A percentile compares a stretch with the other conserved stretches of the same genome.
phyloP scores from a whole-genome alignment of 2,888 invertebrate species.

The Drosophila engyochracea region DNA sequence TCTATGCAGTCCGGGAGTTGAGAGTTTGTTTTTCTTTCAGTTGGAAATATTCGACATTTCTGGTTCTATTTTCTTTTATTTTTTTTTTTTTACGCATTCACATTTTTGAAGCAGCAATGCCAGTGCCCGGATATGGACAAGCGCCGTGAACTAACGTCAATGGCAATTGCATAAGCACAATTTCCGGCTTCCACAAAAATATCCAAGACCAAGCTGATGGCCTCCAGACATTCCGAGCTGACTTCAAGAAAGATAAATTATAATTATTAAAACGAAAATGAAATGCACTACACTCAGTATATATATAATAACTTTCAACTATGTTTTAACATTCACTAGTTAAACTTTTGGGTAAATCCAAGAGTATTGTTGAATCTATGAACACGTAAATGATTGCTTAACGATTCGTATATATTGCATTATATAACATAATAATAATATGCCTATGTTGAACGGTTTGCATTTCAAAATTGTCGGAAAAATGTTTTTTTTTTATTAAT shows the following conservation, averaged over 20 bases:
- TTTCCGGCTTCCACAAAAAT: conserved; percentile 63
- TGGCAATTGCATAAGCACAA: conserved; percentile 74
- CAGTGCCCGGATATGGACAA: conserved; percentile 43
- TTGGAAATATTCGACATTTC: conserved; percentile 42
- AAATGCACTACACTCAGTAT: background rate
- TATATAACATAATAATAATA: background rate
- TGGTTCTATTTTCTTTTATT: conserved; percentile 1
- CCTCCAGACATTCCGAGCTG: background rate
- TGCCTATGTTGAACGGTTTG: background rate
- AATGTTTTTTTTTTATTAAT: background rate
- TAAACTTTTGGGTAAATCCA: background rate
- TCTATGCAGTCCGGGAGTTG: conserved; percentile 42
- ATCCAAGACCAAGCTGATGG: conserved; percentile 3
- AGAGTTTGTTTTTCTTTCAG: conserved; percentile 25
- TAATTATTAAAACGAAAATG: background rate
- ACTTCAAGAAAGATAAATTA: background rate
- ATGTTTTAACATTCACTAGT: background rate
- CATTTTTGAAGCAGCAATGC: conserved; percentile 29
- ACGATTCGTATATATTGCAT: background rate
- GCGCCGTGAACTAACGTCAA: conserved; percentile 44
- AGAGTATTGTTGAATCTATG: background rate
- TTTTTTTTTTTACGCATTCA: conserved; percentile 26
- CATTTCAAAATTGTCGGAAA: background rate
- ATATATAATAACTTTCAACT: background rate
- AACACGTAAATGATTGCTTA: background rate